A percentile compares a stretch with the other conserved stretches of the same genome.
phyloP scores from a whole-genome alignment of 2,888 invertebrate species.

The Helobdella robusta region DNA sequence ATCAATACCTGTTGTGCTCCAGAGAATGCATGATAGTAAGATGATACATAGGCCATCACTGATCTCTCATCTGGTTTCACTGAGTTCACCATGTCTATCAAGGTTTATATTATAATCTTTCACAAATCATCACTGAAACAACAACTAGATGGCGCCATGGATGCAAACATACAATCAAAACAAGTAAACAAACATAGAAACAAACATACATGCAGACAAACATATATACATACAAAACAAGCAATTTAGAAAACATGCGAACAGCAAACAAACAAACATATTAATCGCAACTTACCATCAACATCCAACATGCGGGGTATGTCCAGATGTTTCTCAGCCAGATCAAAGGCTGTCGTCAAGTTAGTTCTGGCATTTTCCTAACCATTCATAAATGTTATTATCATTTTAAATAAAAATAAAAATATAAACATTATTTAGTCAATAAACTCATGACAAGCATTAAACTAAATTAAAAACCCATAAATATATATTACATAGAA shows the following conservation, averaged over 20 bases:
- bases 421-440: too few relatives aligned
- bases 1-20: slow-evolving; percentile 94
- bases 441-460: too few relatives aligned
- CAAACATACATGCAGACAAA: neutral
- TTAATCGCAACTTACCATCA: slow-evolving; percentile 67
- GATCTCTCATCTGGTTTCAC: slow-evolving; percentile 99
- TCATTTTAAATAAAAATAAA: too few relatives aligned
- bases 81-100: slow-evolving; percentile 94
- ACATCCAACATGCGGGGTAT: slow-evolving; percentile 99
- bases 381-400: too few relatives aligned
- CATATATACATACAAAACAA: neutral
- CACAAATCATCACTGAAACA: too few relatives aligned
- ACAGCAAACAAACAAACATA: neutral
- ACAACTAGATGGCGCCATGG: too few relatives aligned
- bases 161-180: neutral
- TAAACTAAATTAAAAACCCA: too few relatives aligned
- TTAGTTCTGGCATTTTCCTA: slow-evolving; percentile 94
- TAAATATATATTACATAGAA: too few relatives aligned
- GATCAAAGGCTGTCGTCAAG: slow-evolving; percentile 97
- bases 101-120: neutral
- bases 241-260: neutral
- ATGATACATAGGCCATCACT: slow-evolving; percentile 99
- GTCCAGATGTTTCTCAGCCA: slow-evolving; percentile 98
- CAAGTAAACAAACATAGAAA: neutral
- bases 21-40: slow-evolving; percentile 99